Conservation (phyloP, 2,888 invertebrate species). For the Thymelicus acteon region DNA sequence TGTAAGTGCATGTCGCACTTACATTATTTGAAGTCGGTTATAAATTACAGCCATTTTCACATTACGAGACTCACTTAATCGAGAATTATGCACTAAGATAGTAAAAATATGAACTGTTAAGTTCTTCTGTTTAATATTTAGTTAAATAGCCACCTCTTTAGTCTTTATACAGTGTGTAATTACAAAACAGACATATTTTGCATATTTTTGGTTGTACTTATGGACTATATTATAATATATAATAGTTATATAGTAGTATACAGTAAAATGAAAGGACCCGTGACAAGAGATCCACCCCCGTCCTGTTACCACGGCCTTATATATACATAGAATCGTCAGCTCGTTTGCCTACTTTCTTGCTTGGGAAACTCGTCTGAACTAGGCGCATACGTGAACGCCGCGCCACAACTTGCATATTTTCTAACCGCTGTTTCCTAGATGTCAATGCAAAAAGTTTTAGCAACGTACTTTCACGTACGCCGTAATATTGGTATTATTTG, state of each 20-base stretch:
- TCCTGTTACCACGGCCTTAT: slow-evolving; percentile 48
- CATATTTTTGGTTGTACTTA: no score
- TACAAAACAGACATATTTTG: no score
- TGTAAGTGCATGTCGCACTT: neutral
- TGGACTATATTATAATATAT: no score
- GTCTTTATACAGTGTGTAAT: no score
- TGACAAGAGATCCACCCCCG: slow-evolving; percentile 14
- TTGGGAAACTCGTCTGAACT: slow-evolving; percentile 78
- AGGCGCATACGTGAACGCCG: slow-evolving; percentile 67
- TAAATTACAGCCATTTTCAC: slow-evolving; percentile 16
- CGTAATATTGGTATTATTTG: slow-evolving; percentile 17
- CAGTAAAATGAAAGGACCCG: slow-evolving; percentile 5
- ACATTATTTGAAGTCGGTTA: slow-evolving; percentile 7
- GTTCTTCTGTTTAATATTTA: no score
- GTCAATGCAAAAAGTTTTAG: slow-evolving; percentile 37
- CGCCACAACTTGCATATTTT: slow-evolving; percentile 63
- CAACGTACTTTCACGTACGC: slow-evolving; percentile 34
- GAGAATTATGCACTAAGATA: no score
- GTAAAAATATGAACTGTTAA: no score
- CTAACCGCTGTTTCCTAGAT: slow-evolving; percentile 64
- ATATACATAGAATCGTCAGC: slow-evolving; percentile 53
- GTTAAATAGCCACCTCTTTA: no score
- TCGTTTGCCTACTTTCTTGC: slow-evolving; percentile 78
- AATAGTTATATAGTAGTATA: no score
- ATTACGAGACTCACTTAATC: neutral